These are phyloP conservation scores for Cremastinae sp. DNA, from an alignment of 2,888 invertebrate species.

Conservation along the genomic window DNA sequence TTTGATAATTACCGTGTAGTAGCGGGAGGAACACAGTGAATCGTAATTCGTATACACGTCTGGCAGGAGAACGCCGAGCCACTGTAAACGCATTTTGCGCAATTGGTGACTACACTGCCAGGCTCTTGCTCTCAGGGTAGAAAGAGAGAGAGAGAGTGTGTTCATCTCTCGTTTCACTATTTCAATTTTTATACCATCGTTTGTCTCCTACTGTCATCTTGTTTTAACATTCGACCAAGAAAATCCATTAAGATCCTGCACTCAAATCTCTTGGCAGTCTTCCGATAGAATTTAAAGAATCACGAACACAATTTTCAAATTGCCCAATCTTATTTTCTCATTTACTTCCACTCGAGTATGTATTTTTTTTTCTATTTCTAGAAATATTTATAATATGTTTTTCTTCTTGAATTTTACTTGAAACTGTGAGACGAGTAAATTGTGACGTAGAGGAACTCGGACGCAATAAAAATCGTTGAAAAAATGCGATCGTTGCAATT, in stretches of 20 bases:
- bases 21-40: conserved; percentile 32
- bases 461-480: too few species aligned
- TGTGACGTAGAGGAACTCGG: too few species aligned
- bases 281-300: conserved; percentile 4
- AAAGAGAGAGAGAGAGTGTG: conserved; percentile 2
- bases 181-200: conserved; percentile 36
- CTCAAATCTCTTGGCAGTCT: conserved; percentile 8
- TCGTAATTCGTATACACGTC: conserved; percentile 48
- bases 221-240: conserved; percentile 8
- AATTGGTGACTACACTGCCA: conserved; percentile 11
- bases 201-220: conserved; percentile 9
- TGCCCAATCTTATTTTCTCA: too few species aligned
- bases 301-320: background rate
- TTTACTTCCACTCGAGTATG: too few species aligned
- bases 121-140: conserved; percentile 16
- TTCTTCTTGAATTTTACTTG: too few species aligned
- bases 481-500: too few species aligned
- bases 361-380: too few species aligned
- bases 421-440: too few species aligned
- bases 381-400: too few species aligned
- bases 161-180: conserved; percentile 32
- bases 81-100: conserved; percentile 45
- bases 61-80: conserved; percentile 1
- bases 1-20: conserved; percentile 43
- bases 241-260: conserved; percentile 4